phyloP scores from a whole-genome alignment of 2,113 vertebrate species.

The Pterocles gutturalis region DNA sequence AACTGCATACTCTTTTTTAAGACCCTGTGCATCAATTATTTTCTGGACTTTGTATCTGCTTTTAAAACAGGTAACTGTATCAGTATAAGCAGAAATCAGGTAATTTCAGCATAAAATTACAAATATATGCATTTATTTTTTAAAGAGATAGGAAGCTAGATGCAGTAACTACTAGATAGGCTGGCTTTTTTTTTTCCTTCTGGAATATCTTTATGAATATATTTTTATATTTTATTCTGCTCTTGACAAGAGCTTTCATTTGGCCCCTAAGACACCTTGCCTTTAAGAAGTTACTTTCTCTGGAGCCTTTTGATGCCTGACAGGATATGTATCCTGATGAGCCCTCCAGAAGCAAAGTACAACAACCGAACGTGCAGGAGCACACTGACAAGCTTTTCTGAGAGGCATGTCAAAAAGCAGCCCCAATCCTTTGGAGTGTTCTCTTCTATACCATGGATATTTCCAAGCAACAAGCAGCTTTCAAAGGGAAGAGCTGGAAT shows the following conservation, averaged over 20 bases:
- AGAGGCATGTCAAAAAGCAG: neutral
- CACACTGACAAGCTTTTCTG: neutral
- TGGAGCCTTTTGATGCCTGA: neutral
- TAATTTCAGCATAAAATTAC: neutral
- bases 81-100: neutral
- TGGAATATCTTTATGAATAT: neutral
- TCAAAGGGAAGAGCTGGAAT: neutral
- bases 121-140: neutral
- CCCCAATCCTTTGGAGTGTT: neutral
- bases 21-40: neutral
- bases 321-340: neutral
- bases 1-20: neutral
- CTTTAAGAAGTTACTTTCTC: neutral
- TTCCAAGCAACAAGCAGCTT: neutral
- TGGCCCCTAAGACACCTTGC: neutral
- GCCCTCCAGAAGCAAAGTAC: neutral
- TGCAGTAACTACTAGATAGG: neutral
- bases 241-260: neutral
- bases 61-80: neutral
- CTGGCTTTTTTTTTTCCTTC: neutral
- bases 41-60: neutral
- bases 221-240: neutral
- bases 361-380: accelerated
- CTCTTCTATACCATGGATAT: neutral
- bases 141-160: neutral